These are phyloP conservation scores for Arctopsyche grandis DNA, from an alignment of 1,140 invertebrate genomes.

Conservation along the genomic window DNA sequence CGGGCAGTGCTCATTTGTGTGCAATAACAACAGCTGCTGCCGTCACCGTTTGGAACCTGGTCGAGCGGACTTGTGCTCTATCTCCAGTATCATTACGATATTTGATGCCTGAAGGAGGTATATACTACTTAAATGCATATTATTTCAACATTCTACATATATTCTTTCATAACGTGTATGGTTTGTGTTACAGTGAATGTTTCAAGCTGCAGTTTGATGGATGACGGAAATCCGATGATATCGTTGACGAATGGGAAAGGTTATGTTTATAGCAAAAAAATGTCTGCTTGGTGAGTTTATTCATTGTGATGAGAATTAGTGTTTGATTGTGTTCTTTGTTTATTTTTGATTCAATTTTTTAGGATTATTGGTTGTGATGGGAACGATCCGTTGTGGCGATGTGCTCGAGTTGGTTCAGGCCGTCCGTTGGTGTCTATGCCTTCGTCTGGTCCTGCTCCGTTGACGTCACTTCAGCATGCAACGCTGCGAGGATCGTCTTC, in stretches of 20 bases:
- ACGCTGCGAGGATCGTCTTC: conserved; percentile 42
- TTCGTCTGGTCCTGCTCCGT: conserved; percentile 28
- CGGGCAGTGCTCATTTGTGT: conserved; percentile 43
- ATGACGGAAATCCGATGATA: conserved; percentile 72
- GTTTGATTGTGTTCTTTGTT: neutral
- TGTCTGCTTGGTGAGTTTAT: conserved; percentile 72
- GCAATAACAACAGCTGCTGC: conserved; percentile 60
- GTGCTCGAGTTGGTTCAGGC: conserved; percentile 45
- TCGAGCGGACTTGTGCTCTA: conserved; percentile 56
- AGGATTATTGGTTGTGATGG: conserved; percentile 51
- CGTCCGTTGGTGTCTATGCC: conserved; percentile 16
- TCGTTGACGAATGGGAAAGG: conserved; percentile 75
- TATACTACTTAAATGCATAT: conserved; percentile 9
- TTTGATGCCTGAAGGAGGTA: conserved; percentile 64
- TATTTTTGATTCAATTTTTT: conserved; percentile 28
- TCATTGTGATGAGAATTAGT: conserved; percentile 17
- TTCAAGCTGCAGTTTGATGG: conserved; percentile 68
- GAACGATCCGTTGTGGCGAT: conserved; percentile 48
- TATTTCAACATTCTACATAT: neutral
- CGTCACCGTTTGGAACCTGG: conserved; percentile 62
- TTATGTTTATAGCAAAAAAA: conserved; percentile 73
- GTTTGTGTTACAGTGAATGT: conserved; percentile 64
- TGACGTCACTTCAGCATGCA: conserved; percentile 43
- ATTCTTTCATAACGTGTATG: too few relatives aligned
- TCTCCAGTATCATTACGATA: conserved; percentile 63